phyloP scores from a whole-genome alignment of 1,140 invertebrate species.

The Acyrthosiphon pisum region DNA sequence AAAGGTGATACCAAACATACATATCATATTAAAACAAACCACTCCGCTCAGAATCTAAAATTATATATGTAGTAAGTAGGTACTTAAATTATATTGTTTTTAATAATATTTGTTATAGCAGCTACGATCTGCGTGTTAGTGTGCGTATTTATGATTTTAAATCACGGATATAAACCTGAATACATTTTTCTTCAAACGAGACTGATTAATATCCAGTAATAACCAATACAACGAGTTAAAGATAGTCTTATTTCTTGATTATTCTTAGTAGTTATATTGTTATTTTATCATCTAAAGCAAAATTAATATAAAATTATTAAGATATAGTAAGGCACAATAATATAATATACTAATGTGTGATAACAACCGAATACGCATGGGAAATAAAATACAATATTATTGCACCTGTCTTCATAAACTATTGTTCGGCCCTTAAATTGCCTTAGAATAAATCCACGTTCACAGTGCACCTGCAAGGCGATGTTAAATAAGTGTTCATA shows the following conservation, averaged over 20 bases:
- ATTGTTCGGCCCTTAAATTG: neutral
- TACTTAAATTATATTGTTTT: neutral
- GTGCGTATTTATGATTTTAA: neutral
- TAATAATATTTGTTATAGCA: neutral
- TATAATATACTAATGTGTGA: neutral
- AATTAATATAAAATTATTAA: neutral
- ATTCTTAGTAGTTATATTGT: neutral
- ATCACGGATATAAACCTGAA: neutral
- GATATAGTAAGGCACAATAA: neutral
- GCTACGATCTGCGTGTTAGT: neutral
- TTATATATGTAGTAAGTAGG: too few species aligned
- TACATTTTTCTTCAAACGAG: neutral
- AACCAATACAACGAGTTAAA: neutral
- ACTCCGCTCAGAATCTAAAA: neutral
- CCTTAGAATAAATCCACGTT: neutral
- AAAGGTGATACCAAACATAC: too few species aligned
- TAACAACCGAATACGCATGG: neutral
- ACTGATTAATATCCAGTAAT: neutral
- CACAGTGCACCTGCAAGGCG: neutral
- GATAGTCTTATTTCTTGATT: neutral
- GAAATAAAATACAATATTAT: neutral
- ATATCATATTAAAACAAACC: neutral
- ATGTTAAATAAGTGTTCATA: slow-evolving; percentile 13
- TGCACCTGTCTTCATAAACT: neutral
- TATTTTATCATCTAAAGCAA: neutral